Percentiles rank a stretch among this genome's conserved stretches.
phyloP scores from a whole-genome alignment of 2,888 invertebrate species.

The Drosophila pseudotalamancana region DNA sequence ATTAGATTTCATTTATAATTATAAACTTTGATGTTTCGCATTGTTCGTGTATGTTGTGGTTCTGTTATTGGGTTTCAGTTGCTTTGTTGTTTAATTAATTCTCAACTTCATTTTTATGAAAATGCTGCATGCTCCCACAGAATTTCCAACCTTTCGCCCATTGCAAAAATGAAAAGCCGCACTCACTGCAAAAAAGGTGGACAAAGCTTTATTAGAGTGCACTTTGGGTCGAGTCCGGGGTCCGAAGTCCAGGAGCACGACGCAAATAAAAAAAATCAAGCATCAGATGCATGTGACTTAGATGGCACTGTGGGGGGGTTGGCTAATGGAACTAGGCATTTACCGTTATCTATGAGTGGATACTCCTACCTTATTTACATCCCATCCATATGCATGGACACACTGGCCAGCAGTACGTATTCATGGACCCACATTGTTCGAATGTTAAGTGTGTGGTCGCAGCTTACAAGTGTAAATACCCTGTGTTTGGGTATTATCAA shows the following conservation, averaged over 20 bases:
- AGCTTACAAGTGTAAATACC: background rate
- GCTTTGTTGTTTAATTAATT: slow-evolving; percentile 25
- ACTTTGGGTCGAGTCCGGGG: background rate
- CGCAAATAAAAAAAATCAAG: background rate
- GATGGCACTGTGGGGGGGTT: background rate
- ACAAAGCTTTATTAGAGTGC: slow-evolving; percentile 3
- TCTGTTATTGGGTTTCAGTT: slow-evolving; percentile 21
- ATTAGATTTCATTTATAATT: background rate
- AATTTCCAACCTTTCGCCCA: background rate
- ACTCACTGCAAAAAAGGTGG: background rate
- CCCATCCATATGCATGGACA: slow-evolving; percentile 4
- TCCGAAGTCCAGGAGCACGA: background rate
- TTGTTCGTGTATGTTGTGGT: background rate
- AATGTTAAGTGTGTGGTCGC: background rate
- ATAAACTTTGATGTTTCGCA: background rate
- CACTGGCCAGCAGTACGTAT: background rate
- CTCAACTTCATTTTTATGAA: slow-evolving; percentile 8
- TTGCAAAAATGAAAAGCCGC: background rate
- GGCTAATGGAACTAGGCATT: slow-evolving; percentile 1
- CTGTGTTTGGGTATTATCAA: background rate
- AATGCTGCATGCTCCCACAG: too few species aligned
- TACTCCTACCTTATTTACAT: background rate
- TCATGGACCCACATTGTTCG: slow-evolving; percentile 8
- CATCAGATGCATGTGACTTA: background rate
- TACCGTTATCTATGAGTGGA: background rate